phyloP scores from a whole-genome alignment of 2,888 invertebrate genomes.

The Ctena decussata region DNA sequence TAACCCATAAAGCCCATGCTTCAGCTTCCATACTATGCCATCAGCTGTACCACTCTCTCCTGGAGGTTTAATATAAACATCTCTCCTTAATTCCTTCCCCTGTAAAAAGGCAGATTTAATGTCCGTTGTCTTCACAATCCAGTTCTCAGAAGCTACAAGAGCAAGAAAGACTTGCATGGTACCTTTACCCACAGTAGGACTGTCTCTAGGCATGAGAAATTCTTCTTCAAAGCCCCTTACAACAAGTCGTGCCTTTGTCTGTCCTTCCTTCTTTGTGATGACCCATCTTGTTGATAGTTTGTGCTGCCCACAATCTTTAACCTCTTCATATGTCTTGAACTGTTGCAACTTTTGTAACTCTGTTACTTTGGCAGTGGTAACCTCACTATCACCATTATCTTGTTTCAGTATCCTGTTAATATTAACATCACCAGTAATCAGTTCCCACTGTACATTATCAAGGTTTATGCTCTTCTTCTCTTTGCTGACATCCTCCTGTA shows the following conservation, averaged over 20 bases:
- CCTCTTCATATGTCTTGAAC: slow-evolving; percentile 34
- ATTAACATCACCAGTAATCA: background rate
- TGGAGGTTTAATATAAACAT: background rate
- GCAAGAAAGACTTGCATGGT: slow-evolving; percentile 51
- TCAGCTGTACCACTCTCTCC: background rate
- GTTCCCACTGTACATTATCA: background rate
- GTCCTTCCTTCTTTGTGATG: slow-evolving; percentile 37
- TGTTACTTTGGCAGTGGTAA: background rate
- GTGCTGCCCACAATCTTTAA: slow-evolving; percentile 34
- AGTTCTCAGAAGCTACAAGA: slow-evolving; percentile 41
- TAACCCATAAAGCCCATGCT: background rate
- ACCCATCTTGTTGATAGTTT: slow-evolving; percentile 48
- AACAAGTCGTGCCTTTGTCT: slow-evolving; percentile 50
- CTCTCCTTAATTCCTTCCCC: background rate
- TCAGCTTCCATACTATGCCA: slow-evolving; percentile 1
- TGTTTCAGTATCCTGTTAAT: background rate
- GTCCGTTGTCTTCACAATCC: slow-evolving; percentile 57
- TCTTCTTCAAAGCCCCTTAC: slow-evolving; percentile 51
- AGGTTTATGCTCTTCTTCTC: slow-evolving; percentile 27
- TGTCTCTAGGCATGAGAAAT: slow-evolving; percentile 4
- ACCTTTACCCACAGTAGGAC: slow-evolving; percentile 46
- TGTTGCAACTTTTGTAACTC: slow-evolving; percentile 3
- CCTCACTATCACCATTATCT: background rate
- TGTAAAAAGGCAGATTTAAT: slow-evolving; percentile 50
- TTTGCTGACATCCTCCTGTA: background rate